These are phyloP conservation scores for Mus musculus DNA, from an alignment of 2,113 vertebrate genomes.

Conservation along the genomic window DNA sequence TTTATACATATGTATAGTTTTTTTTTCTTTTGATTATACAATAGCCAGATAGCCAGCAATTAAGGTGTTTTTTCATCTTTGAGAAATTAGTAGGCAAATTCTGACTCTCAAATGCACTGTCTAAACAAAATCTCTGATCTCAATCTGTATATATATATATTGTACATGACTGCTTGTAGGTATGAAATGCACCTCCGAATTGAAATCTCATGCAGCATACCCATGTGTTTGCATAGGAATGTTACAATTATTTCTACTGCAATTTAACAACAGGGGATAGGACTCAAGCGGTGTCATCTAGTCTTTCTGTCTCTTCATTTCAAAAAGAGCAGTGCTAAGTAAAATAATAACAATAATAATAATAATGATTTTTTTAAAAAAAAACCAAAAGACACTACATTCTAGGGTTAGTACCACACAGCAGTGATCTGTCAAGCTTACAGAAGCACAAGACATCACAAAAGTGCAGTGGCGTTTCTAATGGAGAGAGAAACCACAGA, in stretches of 20 bases:
- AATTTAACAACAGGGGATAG: constrained; percentile 86
- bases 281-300: constrained; percentile 87
- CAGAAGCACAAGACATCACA: constrained; percentile 89
- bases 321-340: constrained; percentile 83
- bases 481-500: constrained; percentile 71
- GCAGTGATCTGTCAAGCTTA: constrained; percentile 80
- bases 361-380: constrained; percentile 23
- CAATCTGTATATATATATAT: constrained; percentile 97
- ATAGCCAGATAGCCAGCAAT: constrained; percentile 90
- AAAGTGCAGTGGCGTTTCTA: constrained; percentile 70
- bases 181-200: constrained; percentile 97
- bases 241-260: constrained; percentile 88
- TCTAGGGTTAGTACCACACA: constrained; percentile 80
- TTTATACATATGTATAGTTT: constrained; percentile 80
- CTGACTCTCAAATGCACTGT: constrained; percentile 90
- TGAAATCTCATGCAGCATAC: constrained; percentile 95
- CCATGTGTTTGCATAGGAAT: constrained; percentile 93
- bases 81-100: constrained; percentile 92
- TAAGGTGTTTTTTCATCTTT: constrained; percentile 95
- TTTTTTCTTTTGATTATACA: constrained; percentile 81
- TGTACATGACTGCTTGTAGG: constrained; percentile 99
- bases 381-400: constrained; percentile 81
- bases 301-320: constrained; percentile 83
- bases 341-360: constrained; percentile 66
- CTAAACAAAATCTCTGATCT: constrained; percentile 95